Base-by-base conservation (phyloP, 2,797 vertebrate genomes). In the Alca torda region DNA sequence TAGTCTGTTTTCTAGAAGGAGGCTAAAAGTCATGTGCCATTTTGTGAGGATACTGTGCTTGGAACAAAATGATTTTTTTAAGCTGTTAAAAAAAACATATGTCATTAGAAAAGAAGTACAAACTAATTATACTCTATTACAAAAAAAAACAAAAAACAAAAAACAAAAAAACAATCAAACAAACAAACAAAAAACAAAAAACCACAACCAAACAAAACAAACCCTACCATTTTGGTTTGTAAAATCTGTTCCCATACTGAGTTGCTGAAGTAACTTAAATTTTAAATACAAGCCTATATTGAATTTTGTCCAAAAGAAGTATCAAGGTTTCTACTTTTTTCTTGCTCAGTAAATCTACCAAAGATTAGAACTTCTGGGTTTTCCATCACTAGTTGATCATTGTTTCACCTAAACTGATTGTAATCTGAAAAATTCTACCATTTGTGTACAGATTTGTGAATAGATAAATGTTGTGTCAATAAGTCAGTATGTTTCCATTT, bases 81-180 rank as follows among this genome's bases (percentile, higher is more conserved):
- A 80, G 37, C 3, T 1, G 7, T 53, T 33, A 50, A 68, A 82
- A 85, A 85, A 7, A 0, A 0, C 18, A 63, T 28, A 63, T 5
- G 2, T 7, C 24, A 73, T 26, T 54, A 84, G 21, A 59, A 8
- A 5, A 3, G 10, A 68, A 65, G 14, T 65, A 16, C 13, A 23
- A 50, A 46, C 2, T n/a, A 53, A 85, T 31, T 31, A 48, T 51
- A 76, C 8, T 14, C 5, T 8, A 43, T 5, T 24, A 21, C 1
- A 69, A 13, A 25, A 50, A 25, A 48, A 17, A 41, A 10, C 39
- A 41, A 41, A 12, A 39, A 39, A 11, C 39, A 39, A 39, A 11
- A 46, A 20, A 46, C 19, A 4, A 23, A 4, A 10, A 41, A 41
- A n/a, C 39, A 41, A 41, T 13, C 39, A 41, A 41, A 10, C 39